phyloP scores from a whole-genome alignment of 2,888 invertebrate genomes.

The Chymomyza amoena region DNA sequence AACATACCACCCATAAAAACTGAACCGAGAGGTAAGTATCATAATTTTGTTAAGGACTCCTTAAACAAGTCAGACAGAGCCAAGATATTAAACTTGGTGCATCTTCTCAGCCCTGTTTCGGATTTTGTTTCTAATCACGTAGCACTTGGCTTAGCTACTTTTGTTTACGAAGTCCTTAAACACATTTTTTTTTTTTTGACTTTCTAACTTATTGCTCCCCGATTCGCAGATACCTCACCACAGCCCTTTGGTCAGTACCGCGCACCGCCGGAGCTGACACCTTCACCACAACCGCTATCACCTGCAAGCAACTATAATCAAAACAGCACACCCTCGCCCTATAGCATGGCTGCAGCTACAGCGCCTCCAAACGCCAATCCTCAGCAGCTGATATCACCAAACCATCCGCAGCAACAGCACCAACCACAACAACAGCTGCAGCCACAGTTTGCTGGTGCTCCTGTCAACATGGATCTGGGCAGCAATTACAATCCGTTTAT shows the following conservation, averaged over 20 bases:
- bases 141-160: too few relatives aligned
- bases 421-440: constrained; percentile 50
- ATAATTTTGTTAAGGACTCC: neutral
- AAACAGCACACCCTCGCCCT: constrained; percentile 76
- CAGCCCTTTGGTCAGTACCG: constrained; percentile 74
- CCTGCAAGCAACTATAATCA: constrained; percentile 73
- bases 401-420: constrained; percentile 59
- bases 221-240: constrained; percentile 74
- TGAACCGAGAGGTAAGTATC: constrained; percentile 76
- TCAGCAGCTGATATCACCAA: constrained; percentile 62
- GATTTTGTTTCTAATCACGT: too few relatives aligned
- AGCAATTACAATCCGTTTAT: constrained; percentile 59
- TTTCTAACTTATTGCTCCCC: neutral
- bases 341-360: constrained; percentile 59
- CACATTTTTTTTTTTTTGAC: neutral
- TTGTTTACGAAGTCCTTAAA: too few relatives aligned
- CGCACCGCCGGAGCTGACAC: constrained; percentile 73
- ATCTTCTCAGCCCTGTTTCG: too few relatives aligned
- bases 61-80: too few relatives aligned
- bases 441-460: constrained; percentile 22
- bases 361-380: constrained; percentile 48
- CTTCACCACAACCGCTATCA: constrained; percentile 78
- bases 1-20: constrained; percentile 76
- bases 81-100: too few relatives aligned
- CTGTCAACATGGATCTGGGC: constrained; percentile 42